These are phyloP conservation scores for Drosophila buzzatii DNA, from an alignment of 2,888 invertebrate genomes.

Conservation along the genomic window DNA sequence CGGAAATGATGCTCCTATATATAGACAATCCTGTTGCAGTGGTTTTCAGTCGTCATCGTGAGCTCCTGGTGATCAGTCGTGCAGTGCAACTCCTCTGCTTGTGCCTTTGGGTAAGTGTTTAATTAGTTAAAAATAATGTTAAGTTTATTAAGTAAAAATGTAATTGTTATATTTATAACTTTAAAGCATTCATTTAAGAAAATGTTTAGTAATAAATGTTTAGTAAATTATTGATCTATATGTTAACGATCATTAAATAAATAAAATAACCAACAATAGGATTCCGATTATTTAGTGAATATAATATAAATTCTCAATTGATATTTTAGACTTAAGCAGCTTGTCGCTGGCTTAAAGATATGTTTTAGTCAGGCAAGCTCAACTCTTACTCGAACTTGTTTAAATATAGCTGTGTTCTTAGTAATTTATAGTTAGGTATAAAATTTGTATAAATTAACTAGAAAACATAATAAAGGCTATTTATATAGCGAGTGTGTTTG, in stretches of 20 bases:
- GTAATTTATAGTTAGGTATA: constrained; percentile 13
- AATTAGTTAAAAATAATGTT: background rate
- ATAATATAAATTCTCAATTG: background rate
- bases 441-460: constrained; percentile 12
- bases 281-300: background rate
- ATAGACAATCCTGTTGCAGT: background rate
- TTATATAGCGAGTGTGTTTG: constrained; percentile 17
- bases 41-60: background rate
- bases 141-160: background rate
- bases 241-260: background rate
- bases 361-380: background rate
- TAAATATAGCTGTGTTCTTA: background rate
- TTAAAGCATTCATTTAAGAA: background rate
- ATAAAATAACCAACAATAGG: too few relatives aligned
- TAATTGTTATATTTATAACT: background rate
- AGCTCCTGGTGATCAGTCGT: background rate
- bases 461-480: constrained; percentile 8
- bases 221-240: background rate
- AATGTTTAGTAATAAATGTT: background rate
- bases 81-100: background rate
- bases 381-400: background rate
- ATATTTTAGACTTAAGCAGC: background rate
- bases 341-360: background rate
- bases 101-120: background rate
- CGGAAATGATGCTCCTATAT: background rate